Percentiles rank a stretch among this genome's conserved stretches.
Conservation (phyloP, 1,140 invertebrate genomes). For the honey bee (Apis mellifera) region DNA sequence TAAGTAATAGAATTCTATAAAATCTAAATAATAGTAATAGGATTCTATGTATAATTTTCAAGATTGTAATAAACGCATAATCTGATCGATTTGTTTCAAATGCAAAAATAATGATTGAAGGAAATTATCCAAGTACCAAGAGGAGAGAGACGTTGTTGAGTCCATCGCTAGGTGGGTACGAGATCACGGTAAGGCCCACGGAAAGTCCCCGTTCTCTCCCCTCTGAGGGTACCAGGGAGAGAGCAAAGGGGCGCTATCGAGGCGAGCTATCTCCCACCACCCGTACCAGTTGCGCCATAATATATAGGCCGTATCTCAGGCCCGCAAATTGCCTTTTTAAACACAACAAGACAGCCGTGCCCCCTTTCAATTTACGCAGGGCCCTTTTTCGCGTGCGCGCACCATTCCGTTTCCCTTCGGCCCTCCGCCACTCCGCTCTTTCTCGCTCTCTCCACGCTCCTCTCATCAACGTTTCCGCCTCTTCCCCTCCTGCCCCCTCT, state of each 20-base stretch:
- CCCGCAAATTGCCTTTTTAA: conserved; percentile 81
- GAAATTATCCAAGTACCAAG: not conserved
- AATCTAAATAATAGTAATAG: no score
- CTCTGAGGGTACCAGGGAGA: conserved; percentile 12
- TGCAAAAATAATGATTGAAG: no score
- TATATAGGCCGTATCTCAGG: conserved; percentile 80
- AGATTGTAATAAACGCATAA: no score
- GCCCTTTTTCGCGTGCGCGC: conserved; percentile 74
- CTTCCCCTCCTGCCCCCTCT: not conserved
- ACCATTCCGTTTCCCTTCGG: conserved; percentile 60
- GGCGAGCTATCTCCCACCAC: conserved; percentile 78
- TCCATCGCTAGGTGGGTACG: conserved; percentile 6
- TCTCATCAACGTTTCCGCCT: not conserved
- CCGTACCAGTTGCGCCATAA: conserved; percentile 73
- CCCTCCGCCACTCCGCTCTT: not conserved
- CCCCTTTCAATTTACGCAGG: conserved; percentile 80
- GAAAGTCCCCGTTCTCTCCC: conserved; percentile 42
- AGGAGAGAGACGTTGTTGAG: not conserved
- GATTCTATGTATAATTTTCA: no score
- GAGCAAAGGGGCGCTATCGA: conserved; percentile 72
- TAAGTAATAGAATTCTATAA: no score
- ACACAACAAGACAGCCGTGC: conserved; percentile 79
- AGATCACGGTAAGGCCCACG: conserved; percentile 31
- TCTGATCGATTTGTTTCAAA: no score
- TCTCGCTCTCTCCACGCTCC: not conserved